Conservation (phyloP, 2,888 invertebrate species). For the Malacosoma neustria region DNA sequence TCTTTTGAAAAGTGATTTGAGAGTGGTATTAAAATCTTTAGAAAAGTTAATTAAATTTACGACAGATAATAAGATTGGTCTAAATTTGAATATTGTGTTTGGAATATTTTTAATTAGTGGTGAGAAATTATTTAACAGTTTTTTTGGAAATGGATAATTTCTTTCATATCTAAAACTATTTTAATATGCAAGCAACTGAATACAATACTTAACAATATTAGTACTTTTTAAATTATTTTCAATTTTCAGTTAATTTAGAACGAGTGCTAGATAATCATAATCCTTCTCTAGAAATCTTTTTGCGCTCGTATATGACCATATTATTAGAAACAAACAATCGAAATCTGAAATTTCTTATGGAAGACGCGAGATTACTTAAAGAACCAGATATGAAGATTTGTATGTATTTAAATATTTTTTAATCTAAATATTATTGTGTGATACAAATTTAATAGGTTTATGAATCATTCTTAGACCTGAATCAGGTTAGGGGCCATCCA, state of each 20-base stretch:
- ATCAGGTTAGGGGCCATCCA: too few relatives aligned
- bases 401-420: neutral
- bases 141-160: neutral
- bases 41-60: constrained; percentile 25
- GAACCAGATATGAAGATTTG: neutral
- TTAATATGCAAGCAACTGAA: neutral
- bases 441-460: too few relatives aligned
- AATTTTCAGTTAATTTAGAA: constrained; percentile 31
- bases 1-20: constrained; percentile 25
- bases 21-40: constrained; percentile 24
- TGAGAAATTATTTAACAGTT: constrained; percentile 16
- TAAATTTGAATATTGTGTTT: constrained; percentile 34
- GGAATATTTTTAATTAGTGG: constrained; percentile 42
- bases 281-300: neutral
- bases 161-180: neutral
- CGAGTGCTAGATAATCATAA: constrained; percentile 1
- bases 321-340: neutral
- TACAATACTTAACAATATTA: neutral
- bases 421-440: too few relatives aligned
- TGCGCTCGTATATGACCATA: neutral
- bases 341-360: neutral
- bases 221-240: constrained; percentile 1
- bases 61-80: constrained; percentile 17
- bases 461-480: too few relatives aligned
- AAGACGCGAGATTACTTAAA: neutral